Evolutionary conservation across 2,888 invertebrate genomes (phyloP), one percentile per base, ranked within the genome.

Genomic region (Perizoma flavofasciatum): DNA sequence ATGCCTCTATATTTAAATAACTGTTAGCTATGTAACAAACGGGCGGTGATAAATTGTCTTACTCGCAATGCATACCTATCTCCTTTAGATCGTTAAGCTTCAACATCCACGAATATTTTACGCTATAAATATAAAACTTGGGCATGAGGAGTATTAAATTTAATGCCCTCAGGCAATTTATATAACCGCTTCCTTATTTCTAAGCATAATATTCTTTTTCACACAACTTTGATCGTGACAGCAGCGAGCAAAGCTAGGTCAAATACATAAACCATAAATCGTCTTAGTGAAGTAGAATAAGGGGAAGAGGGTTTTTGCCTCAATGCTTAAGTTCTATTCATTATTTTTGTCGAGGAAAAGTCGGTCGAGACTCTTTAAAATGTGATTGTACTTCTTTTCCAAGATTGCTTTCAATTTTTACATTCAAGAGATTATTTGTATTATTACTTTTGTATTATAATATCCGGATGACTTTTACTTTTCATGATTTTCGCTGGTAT

Each of bases 211-310:
- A 81, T 83, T 82, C 77, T 80, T 75, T 74, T 81, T 79, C 78
- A 71, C 74, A 77, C 74, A 77, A 83, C 75, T 82, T 83, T 78
- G 77, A 81, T 82, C 82, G 77, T 78, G 83, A 80, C 81, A 77
- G 72, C 72, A 74, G 74, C 72, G 77, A 77, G 74, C 70, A 74
- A 66, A 73, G 75, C 81, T 84, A 86, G 86, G 86, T 85, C 85
- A 83, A 83, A 85, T 78, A 85, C 79, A 86, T 84, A 84, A 86
- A 80, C 83, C 77, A 85, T 86, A 86, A 87, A 87, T 86, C 77
- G 79, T 79, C 78, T 79, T 75, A 74, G 75, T 79, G 67, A 73
- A 75, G 75, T 72, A 78, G 78, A 82, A 82, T 22, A 81, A 76
- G 76, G 75, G 74, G 77, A 79, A 83, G 78, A 68, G 70, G 75